These are phyloP conservation scores for Potorous gilbertii DNA, from an alignment of 2,797 vertebrate genomes.

Conservation along the genomic window DNA sequence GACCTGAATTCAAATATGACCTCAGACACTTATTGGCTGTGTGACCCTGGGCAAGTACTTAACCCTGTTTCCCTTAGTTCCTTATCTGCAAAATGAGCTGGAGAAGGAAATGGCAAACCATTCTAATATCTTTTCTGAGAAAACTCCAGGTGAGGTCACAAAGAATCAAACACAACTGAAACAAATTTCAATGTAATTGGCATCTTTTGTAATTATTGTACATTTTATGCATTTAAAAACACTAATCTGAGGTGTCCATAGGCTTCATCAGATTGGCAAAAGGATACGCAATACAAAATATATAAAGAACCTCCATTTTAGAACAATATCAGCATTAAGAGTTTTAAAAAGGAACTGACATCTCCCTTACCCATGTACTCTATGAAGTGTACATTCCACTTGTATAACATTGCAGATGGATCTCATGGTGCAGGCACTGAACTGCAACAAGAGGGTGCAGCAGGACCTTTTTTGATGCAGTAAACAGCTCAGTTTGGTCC, in stretches of 20 bases:
- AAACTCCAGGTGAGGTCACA: not conserved
- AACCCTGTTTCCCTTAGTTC: no score
- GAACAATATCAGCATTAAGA: not conserved
- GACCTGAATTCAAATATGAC: no score
- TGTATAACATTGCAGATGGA: not conserved
- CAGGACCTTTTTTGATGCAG: constrained; percentile 1
- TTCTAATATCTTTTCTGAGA: not conserved
- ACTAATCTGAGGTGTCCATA: not conserved
- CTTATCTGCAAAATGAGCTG: no score
- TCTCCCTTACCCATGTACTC: not conserved
- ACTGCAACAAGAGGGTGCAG: not conserved
- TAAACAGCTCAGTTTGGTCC: not conserved
- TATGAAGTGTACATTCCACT: not conserved
- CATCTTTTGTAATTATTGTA: not conserved
- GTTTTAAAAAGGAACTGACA: not conserved
- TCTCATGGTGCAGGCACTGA: not conserved
- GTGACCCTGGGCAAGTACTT: no score
- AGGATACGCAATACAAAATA: not conserved
- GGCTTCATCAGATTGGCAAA: not conserved
- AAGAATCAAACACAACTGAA: not conserved
- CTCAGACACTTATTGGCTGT: no score
- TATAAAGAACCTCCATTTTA: not conserved
- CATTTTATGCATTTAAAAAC: not conserved
- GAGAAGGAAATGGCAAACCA: not conserved
- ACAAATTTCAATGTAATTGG: not conserved